A percentile compares a stretch with the other conserved stretches of the same genome.
phyloP scores from a whole-genome alignment of 2,888 invertebrate species.

The Tetragonula carbonaria region DNA sequence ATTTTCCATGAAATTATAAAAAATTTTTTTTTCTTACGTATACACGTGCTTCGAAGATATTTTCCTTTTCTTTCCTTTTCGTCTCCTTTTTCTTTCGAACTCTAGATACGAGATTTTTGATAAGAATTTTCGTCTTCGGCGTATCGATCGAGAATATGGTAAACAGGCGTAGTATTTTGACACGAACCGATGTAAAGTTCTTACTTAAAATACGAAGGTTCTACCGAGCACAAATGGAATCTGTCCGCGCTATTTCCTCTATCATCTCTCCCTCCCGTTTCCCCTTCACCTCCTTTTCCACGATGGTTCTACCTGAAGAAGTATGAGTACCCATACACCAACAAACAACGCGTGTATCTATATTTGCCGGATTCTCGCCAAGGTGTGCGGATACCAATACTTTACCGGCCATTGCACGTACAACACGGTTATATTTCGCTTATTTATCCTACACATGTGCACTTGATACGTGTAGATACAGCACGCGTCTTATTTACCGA shows the following conservation, averaged over 20 bases:
- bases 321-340: conserved; percentile 34
- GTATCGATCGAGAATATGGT: not conserved
- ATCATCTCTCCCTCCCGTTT: conserved; percentile 36
- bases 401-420: conserved; percentile 19
- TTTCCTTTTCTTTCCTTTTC: not conserved
- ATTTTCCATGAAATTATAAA: not conserved
- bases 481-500: conserved; percentile 63
- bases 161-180: not conserved
- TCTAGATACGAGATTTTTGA: too few relatives aligned
- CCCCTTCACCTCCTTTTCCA: conserved; percentile 46
- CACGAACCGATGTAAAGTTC: not conserved
- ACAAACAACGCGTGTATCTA: conserved; percentile 23
- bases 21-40: not conserved
- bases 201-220: conserved; percentile 49
- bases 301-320: conserved; percentile 18
- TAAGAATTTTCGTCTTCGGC: not conserved
- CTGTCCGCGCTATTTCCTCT: conserved; percentile 57
- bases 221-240: conserved; percentile 55
- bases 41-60: not conserved
- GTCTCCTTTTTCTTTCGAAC: too few relatives aligned
- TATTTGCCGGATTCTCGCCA: conserved; percentile 41
- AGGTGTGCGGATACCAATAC: conserved; percentile 49
- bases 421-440: conserved; percentile 46
- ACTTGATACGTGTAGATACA: conserved; percentile 49
- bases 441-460: conserved; percentile 59